These are phyloP conservation scores for mouse (Mus musculus) DNA, from an alignment of 2,113 vertebrate genomes.

Conservation along the genomic window GRCm39 chr1:150894001-150894500, in stretches of 20 bases:
- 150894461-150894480: background rate
- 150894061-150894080: background rate
- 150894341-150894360: background rate
- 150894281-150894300: background rate
- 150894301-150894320: no score
- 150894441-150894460: background rate
- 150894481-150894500: background rate
- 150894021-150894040: background rate
- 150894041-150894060: background rate
- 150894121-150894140: background rate
- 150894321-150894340: no score
- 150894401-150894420: background rate
- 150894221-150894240: background rate
- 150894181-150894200: no score
- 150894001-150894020: background rate
- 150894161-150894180: background rate
- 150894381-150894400: background rate
- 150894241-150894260: no score
- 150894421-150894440: conserved; percentile 11
- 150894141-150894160: background rate
- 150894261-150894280: background rate
- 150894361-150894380: background rate
- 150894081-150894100: background rate
- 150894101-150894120: background rate
- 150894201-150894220: no score